These are phyloP conservation scores for Drosophila merina DNA, from an alignment of 2,888 invertebrate species.

Conservation along the genomic window DNA sequence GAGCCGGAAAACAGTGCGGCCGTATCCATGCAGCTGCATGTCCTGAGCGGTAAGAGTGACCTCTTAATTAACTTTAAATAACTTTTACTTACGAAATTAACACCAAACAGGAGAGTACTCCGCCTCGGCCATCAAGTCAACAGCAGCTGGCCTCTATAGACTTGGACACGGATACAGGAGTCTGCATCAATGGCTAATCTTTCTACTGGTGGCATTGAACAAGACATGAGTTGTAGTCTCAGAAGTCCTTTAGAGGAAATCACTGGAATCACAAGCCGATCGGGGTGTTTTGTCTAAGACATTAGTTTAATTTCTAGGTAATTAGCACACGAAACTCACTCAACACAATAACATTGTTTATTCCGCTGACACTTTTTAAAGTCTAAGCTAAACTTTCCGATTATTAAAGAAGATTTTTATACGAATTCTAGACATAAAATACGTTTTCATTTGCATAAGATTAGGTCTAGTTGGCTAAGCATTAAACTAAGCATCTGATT, in stretches of 20 bases:
- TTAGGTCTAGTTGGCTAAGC: constrained; percentile 56
- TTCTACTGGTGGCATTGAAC: constrained; percentile 60
- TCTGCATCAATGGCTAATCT: constrained; percentile 64
- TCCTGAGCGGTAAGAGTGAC: constrained; percentile 90
- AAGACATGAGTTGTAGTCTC: constrained; percentile 57
- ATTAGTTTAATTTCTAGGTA: constrained; percentile 58
- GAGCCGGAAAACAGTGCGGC: constrained; percentile 96
- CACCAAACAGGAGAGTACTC: constrained; percentile 80
- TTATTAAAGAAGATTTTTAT: constrained; percentile 49
- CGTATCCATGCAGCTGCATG: constrained; percentile 94
- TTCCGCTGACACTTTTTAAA: constrained; percentile 31
- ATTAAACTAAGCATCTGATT: constrained; percentile 61
- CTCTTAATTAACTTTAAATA: not conserved
- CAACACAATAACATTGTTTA: constrained; percentile 17
- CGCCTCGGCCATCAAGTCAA: constrained; percentile 83
- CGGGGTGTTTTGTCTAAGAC: constrained; percentile 37
- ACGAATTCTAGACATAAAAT: constrained; percentile 49
- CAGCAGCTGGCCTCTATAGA: constrained; percentile 57
- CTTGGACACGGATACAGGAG: constrained; percentile 55
- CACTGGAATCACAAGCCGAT: constrained; percentile 15
- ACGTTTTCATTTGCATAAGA: constrained; percentile 36
- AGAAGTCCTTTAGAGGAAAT: not conserved
- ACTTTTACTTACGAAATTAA: not conserved
- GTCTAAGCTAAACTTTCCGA: constrained; percentile 31
- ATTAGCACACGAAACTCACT: constrained; percentile 27